Evolutionary conservation across 1,140 invertebrate species (phyloP).

Genomic region (Aphaenogaster rudis): DNA sequence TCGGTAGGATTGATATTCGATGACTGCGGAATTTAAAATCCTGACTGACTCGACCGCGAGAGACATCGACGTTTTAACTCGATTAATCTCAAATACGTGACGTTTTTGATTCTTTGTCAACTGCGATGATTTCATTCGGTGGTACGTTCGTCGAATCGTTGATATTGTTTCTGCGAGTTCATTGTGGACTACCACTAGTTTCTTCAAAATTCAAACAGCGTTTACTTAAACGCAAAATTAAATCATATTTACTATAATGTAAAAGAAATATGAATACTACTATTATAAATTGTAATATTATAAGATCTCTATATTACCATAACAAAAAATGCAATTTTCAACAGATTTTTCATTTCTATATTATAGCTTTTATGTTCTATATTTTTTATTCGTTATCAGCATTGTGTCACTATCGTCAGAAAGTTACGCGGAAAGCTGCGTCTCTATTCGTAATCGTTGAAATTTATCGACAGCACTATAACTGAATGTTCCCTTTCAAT

Average conservation of each 20-base stretch:
- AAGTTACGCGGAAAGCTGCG: background rate
- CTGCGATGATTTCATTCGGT: background rate
- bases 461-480: background rate
- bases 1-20: conserved; percentile 2
- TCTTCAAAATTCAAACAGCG: background rate
- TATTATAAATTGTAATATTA: background rate
- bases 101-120: conserved; percentile 16
- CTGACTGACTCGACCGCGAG: too few relatives aligned
- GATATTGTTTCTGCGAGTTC: background rate
- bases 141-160: background rate
- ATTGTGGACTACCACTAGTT: background rate
- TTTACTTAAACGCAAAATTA: background rate
- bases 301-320: background rate
- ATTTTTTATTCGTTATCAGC: background rate
- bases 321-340: background rate
- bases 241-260: background rate
- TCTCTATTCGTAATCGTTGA: conserved; percentile 8
- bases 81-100: conserved; percentile 18
- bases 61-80: conserved; percentile 21
- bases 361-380: background rate
- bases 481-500: background rate
- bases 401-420: background rate
- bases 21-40: conserved; percentile 31
- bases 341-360: background rate
- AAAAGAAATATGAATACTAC: background rate